phyloP scores from a whole-genome alignment of 1,140 invertebrate species.

The Dreissena rostriformis region DNA sequence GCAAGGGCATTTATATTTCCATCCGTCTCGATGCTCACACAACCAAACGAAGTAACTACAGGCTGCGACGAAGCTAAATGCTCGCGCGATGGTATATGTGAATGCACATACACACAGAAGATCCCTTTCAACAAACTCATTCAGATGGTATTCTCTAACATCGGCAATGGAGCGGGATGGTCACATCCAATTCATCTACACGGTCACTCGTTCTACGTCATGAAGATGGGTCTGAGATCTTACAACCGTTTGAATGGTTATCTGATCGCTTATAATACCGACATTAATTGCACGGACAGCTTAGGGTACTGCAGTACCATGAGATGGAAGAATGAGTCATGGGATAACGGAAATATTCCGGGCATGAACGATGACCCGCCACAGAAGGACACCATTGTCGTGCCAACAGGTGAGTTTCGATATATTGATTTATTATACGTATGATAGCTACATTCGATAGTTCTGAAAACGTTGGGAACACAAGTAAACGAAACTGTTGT shows the following conservation, averaged over 20 bases:
- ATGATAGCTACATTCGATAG: too few species aligned
- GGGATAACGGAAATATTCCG: constrained; percentile 44
- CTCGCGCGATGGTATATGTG: constrained; percentile 35
- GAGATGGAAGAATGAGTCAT: constrained; percentile 49
- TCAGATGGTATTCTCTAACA: constrained; percentile 53
- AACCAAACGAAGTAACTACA: constrained; percentile 29
- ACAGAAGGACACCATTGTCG: constrained; percentile 83
- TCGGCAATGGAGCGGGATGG: constrained; percentile 61
- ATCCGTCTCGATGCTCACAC: constrained; percentile 31
- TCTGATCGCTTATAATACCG: constrained; percentile 88
- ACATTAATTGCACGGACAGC: constrained; percentile 85
- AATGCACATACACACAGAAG: constrained; percentile 56
- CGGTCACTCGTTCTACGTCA: constrained; percentile 63
- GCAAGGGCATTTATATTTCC: constrained; percentile 43
- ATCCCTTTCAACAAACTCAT: constrained; percentile 45
- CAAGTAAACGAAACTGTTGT: too few species aligned
- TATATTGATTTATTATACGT: too few species aligned
- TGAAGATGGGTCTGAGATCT: constrained; percentile 76
- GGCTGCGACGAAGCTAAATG: constrained; percentile 48
- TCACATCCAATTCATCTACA: constrained; percentile 67
- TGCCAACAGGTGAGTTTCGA: constrained; percentile 1
- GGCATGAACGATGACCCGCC: constrained; percentile 82
- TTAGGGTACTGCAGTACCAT: constrained; percentile 29
- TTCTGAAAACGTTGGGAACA: too few species aligned
- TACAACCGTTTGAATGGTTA: constrained; percentile 81